Evolutionary conservation across 2,888 invertebrate genomes (phyloP).

Genomic region (Epirrhoe alternata): DNA sequence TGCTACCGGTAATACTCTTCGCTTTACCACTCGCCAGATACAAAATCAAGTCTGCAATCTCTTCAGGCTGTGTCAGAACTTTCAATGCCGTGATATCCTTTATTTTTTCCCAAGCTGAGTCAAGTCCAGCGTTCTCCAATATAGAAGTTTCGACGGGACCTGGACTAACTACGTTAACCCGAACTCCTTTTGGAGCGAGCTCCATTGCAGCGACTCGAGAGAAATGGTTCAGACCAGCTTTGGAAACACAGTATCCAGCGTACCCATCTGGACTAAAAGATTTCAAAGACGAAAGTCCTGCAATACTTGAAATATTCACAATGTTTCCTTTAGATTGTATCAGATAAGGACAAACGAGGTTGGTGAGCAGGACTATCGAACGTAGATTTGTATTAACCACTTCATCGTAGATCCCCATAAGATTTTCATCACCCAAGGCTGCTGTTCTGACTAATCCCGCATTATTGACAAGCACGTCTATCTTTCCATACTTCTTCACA

Average conservation of each 20-base stretch:
- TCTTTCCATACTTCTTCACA: slow-evolving; percentile 44
- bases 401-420: slow-evolving; percentile 41
- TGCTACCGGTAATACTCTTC: slow-evolving; percentile 44
- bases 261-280: neutral
- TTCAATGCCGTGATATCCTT: slow-evolving; percentile 28
- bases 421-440: slow-evolving; percentile 28
- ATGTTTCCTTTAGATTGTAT: slow-evolving; percentile 49
- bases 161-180: slow-evolving; percentile 90
- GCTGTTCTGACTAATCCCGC: slow-evolving; percentile 38
- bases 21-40: slow-evolving; percentile 55
- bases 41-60: slow-evolving; percentile 53
- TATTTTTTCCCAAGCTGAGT: slow-evolving; percentile 7
- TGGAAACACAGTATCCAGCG: slow-evolving; percentile 86
- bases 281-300: slow-evolving; percentile 3
- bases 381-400: slow-evolving; percentile 45
- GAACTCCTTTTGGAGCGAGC: slow-evolving; percentile 81
- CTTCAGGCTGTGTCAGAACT: slow-evolving; percentile 39
- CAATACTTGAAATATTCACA: slow-evolving; percentile 44
- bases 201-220: slow-evolving; percentile 89
- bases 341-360: slow-evolving; percentile 41
- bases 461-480: slow-evolving; percentile 52
- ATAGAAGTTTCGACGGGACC: slow-evolving; percentile 85
- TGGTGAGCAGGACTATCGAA: slow-evolving; percentile 39
- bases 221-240: slow-evolving; percentile 90
- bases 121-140: slow-evolving; percentile 51